Evolutionary conservation across 2,797 vertebrate genomes (phyloP).

Genomic region (Coccyzus lansbergi): DNA sequence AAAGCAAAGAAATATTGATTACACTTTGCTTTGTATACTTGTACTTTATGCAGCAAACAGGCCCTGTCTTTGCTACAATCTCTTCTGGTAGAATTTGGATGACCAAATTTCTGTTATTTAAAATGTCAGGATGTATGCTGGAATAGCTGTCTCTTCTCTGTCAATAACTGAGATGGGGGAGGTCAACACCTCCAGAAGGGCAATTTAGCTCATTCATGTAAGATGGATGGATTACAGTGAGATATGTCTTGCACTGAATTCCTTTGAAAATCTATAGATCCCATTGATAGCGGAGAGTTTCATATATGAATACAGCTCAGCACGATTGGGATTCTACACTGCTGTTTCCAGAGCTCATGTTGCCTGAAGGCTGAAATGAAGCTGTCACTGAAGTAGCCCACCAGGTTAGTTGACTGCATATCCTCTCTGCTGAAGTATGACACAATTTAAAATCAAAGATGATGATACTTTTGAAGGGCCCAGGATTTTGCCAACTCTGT

Average conservation of each 20-base stretch:
- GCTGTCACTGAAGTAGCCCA: neutral
- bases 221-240: neutral
- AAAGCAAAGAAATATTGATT: neutral
- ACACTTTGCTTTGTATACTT: neutral
- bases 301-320: neutral
- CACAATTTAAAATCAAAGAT: constrained; percentile 28
- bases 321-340: neutral
- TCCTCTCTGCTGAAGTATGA: constrained; percentile 5
- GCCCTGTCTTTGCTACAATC: neutral
- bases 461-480: neutral
- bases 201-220: neutral
- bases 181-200: neutral
- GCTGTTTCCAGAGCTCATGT: neutral
- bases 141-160: neutral
- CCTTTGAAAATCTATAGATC: neutral
- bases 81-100: neutral
- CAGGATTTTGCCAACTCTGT: neutral
- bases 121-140: neutral
- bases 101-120: neutral
- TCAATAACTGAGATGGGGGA: neutral
- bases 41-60: neutral
- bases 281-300: neutral
- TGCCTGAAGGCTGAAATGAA: constrained; percentile 12
- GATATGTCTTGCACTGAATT: neutral
- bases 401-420: neutral